Base-by-base conservation (phyloP, 2,797 vertebrate species). In the Syngnathus rostellatus region DNA sequence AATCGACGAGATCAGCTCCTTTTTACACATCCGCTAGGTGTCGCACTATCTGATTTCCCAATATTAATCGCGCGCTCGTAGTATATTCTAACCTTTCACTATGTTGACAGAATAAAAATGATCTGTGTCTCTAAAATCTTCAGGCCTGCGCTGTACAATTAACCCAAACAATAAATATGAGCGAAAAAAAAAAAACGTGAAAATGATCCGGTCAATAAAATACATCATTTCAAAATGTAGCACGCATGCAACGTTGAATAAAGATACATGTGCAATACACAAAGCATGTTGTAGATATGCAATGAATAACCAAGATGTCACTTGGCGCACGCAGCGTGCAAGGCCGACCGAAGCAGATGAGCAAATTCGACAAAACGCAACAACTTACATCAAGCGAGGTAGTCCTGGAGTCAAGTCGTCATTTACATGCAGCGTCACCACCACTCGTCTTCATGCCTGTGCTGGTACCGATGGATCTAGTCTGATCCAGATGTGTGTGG, bases 311-410 rank as follows among this genome's bases (percentile, higher is more conserved):
- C 14, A 25, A 4, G 37, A 64, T 39, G 46, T n/a, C 11, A 68
- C 48, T 21, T 45, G 39, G 59, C 53, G 5, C 62, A 31, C 64
- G 43, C 75, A 60, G 60, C 12, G 23, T 43, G 72, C 60, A 59
- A 23, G 37, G 55, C 31, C 62, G n/a, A 55, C 25, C 54, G 48
- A 39, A 66, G 71, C 75, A 77, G 77, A 77, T 23, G 23, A 23
- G 23, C 23, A 23, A 23, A 23, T 5, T 25, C 57, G 25, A 25
- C 48, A 64, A 50, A 53, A 8, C 68, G 68, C 59, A 59, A 63
- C 66, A 48, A 89, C 88, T 88, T 82, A 89, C 88, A 83, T 88
- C 76, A 85, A 57, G 71, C 75, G 74, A 40, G 72, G 65, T 76
- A 71, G 79, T 69, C 78, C 77, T 53, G 80, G 37, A 43, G 76